These are phyloP conservation scores for Allacma fusca DNA, from an alignment of 2,888 invertebrate genomes.

Conservation along the genomic window DNA sequence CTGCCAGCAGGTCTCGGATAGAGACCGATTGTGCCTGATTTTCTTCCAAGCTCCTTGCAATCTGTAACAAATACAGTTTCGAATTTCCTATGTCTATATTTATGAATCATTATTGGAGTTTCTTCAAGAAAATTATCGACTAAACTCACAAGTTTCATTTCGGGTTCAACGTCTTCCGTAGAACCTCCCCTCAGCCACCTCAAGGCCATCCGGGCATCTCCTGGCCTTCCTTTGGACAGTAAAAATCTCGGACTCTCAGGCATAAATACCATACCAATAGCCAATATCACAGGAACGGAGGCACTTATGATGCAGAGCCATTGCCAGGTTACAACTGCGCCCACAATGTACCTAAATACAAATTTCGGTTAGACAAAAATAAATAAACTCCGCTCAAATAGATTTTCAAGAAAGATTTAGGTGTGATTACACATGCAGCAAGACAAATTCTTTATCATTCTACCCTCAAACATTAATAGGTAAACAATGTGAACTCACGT, in stretches of 20 bases:
- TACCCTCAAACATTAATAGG: background rate
- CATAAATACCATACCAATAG: slow-evolving; percentile 78
- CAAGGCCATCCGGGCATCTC: slow-evolving; percentile 75
- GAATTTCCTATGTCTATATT: too few species aligned
- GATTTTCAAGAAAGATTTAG: background rate
- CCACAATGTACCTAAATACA: slow-evolving; percentile 79
- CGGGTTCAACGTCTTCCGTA: slow-evolving; percentile 71
- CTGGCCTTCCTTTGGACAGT: slow-evolving; percentile 68
- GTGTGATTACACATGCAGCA: background rate
- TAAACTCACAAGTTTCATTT: slow-evolving; percentile 71
- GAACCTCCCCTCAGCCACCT: slow-evolving; percentile 78
- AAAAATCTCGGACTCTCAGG: slow-evolving; percentile 78
- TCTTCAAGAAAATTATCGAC: too few species aligned
- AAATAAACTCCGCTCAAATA: background rate
- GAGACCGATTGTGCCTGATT: background rate
- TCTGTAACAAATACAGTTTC: too few species aligned
- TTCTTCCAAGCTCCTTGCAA: background rate
- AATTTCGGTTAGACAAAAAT: too few species aligned
- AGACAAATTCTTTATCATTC: too few species aligned
- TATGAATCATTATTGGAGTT: too few species aligned
- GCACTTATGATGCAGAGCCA: slow-evolving; percentile 74
- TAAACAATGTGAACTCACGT: slow-evolving; percentile 47
- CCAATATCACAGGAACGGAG: slow-evolving; percentile 75
- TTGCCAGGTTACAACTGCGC: slow-evolving; percentile 72
- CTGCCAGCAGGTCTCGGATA: slow-evolving; percentile 38